Evolutionary conservation across 2,888 invertebrate genomes (phyloP).

Genomic region (Hyles lineata): DNA sequence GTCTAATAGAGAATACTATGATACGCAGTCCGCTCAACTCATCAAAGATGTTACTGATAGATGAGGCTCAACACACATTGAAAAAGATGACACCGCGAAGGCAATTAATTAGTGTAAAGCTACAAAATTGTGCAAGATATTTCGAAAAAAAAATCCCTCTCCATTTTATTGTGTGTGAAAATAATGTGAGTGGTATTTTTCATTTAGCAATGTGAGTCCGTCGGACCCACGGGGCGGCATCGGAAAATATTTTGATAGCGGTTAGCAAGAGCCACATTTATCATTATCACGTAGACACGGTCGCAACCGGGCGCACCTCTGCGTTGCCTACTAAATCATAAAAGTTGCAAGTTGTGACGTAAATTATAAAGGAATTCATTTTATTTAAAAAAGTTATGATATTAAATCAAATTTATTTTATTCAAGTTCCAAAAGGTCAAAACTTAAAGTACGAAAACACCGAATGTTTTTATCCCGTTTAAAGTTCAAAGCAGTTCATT

Average conservation of each 20-base stretch:
- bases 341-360: slow-evolving; percentile 53
- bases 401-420: background rate
- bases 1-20: too few species aligned
- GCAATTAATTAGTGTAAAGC: slow-evolving; percentile 64
- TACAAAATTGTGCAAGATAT: slow-evolving; percentile 51
- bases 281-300: slow-evolving; percentile 76
- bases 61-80: too few species aligned
- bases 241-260: slow-evolving; percentile 72
- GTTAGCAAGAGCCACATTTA: slow-evolving; percentile 69
- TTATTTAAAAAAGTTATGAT: background rate
- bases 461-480: too few species aligned
- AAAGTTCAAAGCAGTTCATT: too few species aligned
- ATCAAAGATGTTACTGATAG: too few species aligned
- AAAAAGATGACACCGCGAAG: slow-evolving; percentile 64
- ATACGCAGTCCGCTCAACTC: too few species aligned
- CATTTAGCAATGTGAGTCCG: slow-evolving; percentile 52
- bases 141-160: slow-evolving; percentile 49
- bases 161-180: slow-evolving; percentile 54
- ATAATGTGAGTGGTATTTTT: slow-evolving; percentile 66
- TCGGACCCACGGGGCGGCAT: slow-evolving; percentile 54
- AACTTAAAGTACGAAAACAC: too few species aligned
- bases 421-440: too few species aligned
- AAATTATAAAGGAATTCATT: background rate
- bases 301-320: slow-evolving; percentile 70
- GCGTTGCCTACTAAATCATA: slow-evolving; percentile 58